These are phyloP conservation scores for Augochlora pura DNA, from an alignment of 1,140 invertebrate genomes.

Conservation along the genomic window DNA sequence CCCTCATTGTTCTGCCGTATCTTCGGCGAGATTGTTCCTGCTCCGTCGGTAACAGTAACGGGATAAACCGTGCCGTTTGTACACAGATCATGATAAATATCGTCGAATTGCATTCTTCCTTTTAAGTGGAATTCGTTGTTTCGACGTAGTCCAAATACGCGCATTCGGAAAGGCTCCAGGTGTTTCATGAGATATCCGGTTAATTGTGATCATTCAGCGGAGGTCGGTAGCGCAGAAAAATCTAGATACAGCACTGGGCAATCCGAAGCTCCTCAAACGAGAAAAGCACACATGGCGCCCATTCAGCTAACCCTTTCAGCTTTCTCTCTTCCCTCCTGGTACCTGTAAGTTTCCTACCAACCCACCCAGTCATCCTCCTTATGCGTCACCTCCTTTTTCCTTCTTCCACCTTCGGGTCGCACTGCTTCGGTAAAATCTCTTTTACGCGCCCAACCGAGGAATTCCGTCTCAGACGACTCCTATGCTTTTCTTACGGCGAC, in stretches of 20 bases:
- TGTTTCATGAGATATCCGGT: conserved; percentile 14
- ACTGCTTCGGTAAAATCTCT: conserved; percentile 68
- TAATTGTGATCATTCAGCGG: conserved; percentile 46
- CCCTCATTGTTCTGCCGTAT: neutral
- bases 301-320: conserved; percentile 76
- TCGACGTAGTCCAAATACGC: neutral
- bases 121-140: too few species aligned
- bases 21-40: conserved; percentile 4
- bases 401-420: conserved; percentile 49
- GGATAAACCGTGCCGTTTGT: neutral
- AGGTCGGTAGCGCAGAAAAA: conserved; percentile 23
- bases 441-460: conserved; percentile 66
- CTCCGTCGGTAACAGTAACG: conserved; percentile 4
- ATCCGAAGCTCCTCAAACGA: conserved; percentile 70
- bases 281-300: conserved; percentile 72
- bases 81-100: neutral
- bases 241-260: conserved; percentile 67
- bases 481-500: conserved; percentile 45
- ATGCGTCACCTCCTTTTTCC: conserved; percentile 42
- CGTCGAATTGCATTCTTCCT: too few species aligned
- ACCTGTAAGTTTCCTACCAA: conserved; percentile 49
- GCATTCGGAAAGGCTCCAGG: neutral
- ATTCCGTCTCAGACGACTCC: conserved; percentile 43
- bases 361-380: conserved; percentile 37
- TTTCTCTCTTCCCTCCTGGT: conserved; percentile 48